Conservation (phyloP, 2,113 vertebrate species). For the Petrocephalus microphthalmus region DNA sequence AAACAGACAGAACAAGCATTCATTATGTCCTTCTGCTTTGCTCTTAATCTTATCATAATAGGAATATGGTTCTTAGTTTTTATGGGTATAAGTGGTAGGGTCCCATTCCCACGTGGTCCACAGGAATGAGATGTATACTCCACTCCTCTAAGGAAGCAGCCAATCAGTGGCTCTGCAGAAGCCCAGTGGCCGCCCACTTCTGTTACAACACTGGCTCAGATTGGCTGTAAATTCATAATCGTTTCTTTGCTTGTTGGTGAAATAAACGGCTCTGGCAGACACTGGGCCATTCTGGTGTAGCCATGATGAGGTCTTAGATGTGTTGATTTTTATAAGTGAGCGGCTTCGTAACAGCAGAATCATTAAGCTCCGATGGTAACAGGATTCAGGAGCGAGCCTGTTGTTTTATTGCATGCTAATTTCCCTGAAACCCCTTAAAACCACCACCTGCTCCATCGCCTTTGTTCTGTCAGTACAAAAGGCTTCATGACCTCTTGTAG, state of each 20-base stretch:
- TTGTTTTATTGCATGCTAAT: background rate
- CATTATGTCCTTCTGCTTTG: background rate
- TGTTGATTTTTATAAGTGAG: slow-evolving; percentile 14
- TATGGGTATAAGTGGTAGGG: background rate
- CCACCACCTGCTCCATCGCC: background rate
- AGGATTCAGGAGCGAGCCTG: background rate
- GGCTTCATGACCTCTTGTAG: background rate
- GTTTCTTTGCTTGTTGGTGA: background rate
- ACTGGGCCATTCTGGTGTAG: slow-evolving; percentile 6
- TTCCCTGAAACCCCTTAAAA: background rate
- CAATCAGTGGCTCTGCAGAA: background rate
- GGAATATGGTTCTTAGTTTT: background rate
- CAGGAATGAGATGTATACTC: background rate
- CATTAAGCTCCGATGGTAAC: background rate
- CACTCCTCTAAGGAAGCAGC: background rate
- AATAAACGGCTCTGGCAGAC: background rate
- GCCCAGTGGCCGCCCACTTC: background rate
- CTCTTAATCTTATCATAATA: background rate
- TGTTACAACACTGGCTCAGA: background rate
- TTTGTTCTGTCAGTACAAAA: background rate
- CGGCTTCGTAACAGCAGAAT: background rate
- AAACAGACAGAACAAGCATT: background rate
- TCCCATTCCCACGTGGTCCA: background rate
- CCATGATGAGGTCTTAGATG: background rate
- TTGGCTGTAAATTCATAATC: background rate